Percentiles rank a stretch among this genome's conserved stretches.
phyloP scores from a whole-genome alignment of 2,888 invertebrate genomes.

The Drosophila mettleri region DNA sequence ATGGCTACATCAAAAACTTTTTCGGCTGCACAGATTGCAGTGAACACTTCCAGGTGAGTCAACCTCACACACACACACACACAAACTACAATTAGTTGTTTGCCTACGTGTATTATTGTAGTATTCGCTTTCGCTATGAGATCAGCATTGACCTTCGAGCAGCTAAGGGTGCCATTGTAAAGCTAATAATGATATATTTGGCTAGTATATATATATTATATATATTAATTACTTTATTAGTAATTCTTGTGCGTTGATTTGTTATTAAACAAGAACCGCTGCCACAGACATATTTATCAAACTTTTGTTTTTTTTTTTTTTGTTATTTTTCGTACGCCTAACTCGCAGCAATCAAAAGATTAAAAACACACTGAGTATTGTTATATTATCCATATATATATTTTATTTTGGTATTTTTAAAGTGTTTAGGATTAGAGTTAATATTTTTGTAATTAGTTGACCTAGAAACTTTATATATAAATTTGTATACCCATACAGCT shows the following conservation, averaged over 20 bases:
- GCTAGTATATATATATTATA: neutral
- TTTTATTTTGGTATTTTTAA: neutral
- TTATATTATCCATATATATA: too few relatives aligned
- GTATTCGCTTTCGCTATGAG: constrained; percentile 44
- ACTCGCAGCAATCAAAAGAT: neutral
- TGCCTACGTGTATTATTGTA: constrained; percentile 39
- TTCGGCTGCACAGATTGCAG: constrained; percentile 97
- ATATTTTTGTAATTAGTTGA: too few relatives aligned
- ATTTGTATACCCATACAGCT: too few relatives aligned
- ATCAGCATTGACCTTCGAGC: constrained; percentile 22
- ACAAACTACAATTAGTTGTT: neutral
- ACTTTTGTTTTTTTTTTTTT: neutral
- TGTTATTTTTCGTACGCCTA: neutral
- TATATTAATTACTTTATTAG: neutral
- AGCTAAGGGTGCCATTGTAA: neutral
- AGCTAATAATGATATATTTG: neutral
- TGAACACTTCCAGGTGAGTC: constrained; percentile 91
- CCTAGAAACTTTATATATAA: too few relatives aligned
- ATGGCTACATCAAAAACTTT: constrained; percentile 95
- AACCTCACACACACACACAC: neutral
- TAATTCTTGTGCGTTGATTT: neutral
- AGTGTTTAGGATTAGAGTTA: neutral
- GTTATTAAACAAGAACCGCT: constrained; percentile 4
- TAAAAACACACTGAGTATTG: too few relatives aligned
- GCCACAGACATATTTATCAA: neutral